These are phyloP conservation scores for Stenolophus ochropezus DNA, from an alignment of 2,888 invertebrate genomes.

Conservation along the genomic window DNA sequence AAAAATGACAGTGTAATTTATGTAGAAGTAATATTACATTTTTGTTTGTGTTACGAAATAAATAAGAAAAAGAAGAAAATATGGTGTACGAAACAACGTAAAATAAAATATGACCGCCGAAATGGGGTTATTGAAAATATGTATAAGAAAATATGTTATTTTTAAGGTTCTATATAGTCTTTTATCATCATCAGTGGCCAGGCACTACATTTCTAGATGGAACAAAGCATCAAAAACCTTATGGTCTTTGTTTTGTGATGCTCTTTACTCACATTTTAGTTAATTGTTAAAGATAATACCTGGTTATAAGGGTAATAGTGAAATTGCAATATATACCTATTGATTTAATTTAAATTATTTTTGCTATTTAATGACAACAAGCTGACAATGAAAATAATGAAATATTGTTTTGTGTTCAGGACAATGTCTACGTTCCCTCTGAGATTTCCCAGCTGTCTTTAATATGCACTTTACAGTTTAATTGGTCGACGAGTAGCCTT, in stretches of 20 bases:
- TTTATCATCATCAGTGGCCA: too few species aligned
- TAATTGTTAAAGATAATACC: too few species aligned
- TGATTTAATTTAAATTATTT: not conserved
- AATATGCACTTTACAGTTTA: slow-evolving; percentile 30
- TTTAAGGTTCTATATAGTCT: too few species aligned
- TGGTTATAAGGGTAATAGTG: too few species aligned
- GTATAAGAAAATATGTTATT: too few species aligned
- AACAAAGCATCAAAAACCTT: too few species aligned
- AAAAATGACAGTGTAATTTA: not conserved
- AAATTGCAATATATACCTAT: not conserved
- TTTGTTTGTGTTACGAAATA: not conserved
- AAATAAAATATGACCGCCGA: too few species aligned
- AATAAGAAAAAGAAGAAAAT: not conserved
- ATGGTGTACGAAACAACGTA: too few species aligned
- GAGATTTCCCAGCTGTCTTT: slow-evolving; percentile 24
- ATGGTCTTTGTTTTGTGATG: too few species aligned
- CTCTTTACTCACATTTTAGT: too few species aligned
- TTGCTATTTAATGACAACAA: not conserved
- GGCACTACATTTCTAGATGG: too few species aligned
- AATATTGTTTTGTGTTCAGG: not conserved
- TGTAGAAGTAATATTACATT: not conserved
- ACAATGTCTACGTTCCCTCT: not conserved
- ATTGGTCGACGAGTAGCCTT: slow-evolving; percentile 22
- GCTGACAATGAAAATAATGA: not conserved
- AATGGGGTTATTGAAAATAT: too few species aligned